Evolutionary conservation across 2,888 invertebrate genomes (phyloP), one percentile per base, ranked within the genome.

Genomic region (Lomographa bimaculata): DNA sequence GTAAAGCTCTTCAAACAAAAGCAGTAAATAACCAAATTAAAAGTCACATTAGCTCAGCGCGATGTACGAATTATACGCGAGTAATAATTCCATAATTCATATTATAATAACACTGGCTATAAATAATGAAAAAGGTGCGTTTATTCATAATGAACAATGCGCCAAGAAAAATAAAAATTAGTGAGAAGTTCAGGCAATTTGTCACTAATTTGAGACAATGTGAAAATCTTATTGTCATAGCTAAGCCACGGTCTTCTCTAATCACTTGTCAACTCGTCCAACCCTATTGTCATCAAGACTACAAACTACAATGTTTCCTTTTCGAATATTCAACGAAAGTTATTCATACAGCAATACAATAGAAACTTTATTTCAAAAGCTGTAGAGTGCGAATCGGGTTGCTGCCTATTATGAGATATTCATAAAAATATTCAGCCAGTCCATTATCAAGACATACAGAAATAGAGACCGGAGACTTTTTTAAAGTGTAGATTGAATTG

Each of bases 11-110:
- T 29, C 43, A 62, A 64, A 81, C 80, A 83, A 83, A 79, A 75
- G 73, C 78, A 71, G 72, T 83, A 79, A 80, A 81, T 79, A 64
- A 71, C 66, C 62, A 72, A 71, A 72, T 73, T 76, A 69, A 68
- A 72, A 71, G 68, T 71, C 70, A 57, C 68, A 67, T 72, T 72
- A 70, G 69, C 57, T 71, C 75, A 68, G 53, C 56, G 54, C 54
- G 64, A 58, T 68, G 46, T 56, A 61, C 71, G 69, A 73, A 80
- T 81, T 73, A 77, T 69, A 62, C 63, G 57, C 64, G 64, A 64
- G 67, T 74, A 70, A 77, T 75, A 75, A 71, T 66, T 60, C 51
- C 64, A 66, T 79, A 77, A 63, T 60, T 83, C 78, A 82, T 74
- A 63, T 58, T 67, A 73, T 61, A 67, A 64, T 68, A 67, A 61